Conservation (phyloP, 2,797 vertebrate species). For the Eulemur rubriventer region DNA sequence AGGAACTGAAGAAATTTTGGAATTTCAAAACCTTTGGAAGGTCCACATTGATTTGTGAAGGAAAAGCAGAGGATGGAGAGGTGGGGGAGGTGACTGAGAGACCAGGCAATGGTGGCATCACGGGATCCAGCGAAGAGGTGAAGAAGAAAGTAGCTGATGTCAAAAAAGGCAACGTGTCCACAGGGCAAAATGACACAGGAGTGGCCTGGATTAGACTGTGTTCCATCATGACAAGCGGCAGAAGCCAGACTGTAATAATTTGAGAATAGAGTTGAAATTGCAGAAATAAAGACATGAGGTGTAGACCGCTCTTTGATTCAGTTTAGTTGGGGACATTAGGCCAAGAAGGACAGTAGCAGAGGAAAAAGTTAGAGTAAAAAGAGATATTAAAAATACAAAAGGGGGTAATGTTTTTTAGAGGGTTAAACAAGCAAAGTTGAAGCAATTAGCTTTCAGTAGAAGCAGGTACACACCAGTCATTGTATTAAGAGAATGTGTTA, state of each 20-base stretch:
- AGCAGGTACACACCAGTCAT: background rate
- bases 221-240: background rate
- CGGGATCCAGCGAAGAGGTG: background rate
- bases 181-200: rapidly evolving
- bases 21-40: background rate
- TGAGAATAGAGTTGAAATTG: background rate
- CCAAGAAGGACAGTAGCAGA: background rate
- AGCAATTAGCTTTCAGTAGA: background rate
- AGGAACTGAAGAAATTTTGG: background rate
- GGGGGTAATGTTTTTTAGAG: background rate
- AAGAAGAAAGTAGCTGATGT: background rate
- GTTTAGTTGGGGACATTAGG: background rate
- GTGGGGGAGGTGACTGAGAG: background rate
- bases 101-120: background rate
- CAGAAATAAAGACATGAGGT: background rate
- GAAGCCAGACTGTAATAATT: background rate
- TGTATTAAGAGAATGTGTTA: background rate
- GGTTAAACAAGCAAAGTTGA: background rate
- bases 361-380: background rate
- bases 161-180: background rate
- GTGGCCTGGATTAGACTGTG: background rate
- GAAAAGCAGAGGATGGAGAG: background rate
- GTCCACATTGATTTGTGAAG: background rate
- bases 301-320: rapidly evolving
- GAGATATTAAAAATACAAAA: background rate